These are phyloP conservation scores for Engraulis encrasicolus DNA, from an alignment of 2,113 vertebrate species.

Conservation along the genomic window DNA sequence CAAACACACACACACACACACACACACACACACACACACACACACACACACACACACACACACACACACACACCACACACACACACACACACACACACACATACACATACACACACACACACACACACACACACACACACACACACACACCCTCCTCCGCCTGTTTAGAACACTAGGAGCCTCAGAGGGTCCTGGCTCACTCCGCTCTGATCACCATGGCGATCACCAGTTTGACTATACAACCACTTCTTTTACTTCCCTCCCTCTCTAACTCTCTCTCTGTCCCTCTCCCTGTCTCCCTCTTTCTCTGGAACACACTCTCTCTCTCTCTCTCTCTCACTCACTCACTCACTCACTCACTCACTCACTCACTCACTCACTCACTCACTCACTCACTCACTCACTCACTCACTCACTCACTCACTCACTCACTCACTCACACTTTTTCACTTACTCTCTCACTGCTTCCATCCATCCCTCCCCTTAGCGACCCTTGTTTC, in stretches of 20 bases:
- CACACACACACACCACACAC: too few species aligned
- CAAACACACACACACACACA: too few species aligned
- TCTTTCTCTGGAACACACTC: too few species aligned
- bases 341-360: background rate
- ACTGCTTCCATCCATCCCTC: background rate
- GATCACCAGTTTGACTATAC: background rate
- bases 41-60: too few species aligned
- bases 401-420: background rate
- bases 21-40: too few species aligned
- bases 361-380: too few species aligned
- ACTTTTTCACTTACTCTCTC: background rate
- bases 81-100: too few species aligned
- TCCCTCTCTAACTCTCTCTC: too few species aligned
- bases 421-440: background rate
- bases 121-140: too few species aligned
- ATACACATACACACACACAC: too few species aligned
- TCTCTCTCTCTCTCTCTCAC: background rate
- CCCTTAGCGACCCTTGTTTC: background rate
- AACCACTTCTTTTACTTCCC: background rate
- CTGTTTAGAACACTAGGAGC: slow-evolving; percentile 16
- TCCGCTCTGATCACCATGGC: background rate
- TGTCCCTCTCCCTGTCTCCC: too few species aligned
- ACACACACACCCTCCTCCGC: background rate
- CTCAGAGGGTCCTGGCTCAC: background rate
- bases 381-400: background rate